phyloP scores from a whole-genome alignment of 2,888 invertebrate genomes.

The Tortrix viridana region DNA sequence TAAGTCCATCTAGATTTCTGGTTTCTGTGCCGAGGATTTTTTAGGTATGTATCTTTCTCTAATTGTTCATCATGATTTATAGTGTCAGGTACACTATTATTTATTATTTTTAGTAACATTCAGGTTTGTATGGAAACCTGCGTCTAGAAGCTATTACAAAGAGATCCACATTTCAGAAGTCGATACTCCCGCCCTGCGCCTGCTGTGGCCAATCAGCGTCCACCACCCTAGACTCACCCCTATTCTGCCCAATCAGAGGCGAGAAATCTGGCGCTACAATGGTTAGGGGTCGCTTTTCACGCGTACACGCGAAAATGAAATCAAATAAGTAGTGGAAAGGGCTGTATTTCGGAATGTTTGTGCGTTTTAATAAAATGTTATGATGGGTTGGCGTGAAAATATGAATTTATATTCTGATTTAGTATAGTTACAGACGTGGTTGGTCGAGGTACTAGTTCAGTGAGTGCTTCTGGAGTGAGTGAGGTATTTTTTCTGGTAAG shows the following conservation, averaged over 20 bases:
- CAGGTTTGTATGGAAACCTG: constrained; percentile 11
- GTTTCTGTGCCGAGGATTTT: no score
- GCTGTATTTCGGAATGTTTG: constrained; percentile 41
- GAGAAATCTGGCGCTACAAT: constrained; percentile 67
- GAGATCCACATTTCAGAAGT: constrained; percentile 54
- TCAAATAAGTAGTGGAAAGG: neutral
- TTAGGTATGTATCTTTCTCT: neutral
- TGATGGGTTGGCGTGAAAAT: constrained; percentile 57
- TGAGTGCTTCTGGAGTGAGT: constrained; percentile 38
- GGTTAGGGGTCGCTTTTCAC: constrained; percentile 53
- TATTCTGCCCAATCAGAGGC: constrained; percentile 59
- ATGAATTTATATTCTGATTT: constrained; percentile 66
- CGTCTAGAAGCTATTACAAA: constrained; percentile 13
- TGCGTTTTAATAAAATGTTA: constrained; percentile 66
- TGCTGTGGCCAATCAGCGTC: constrained; percentile 67
- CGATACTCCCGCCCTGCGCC: constrained; percentile 69
- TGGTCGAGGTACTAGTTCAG: constrained; percentile 44
- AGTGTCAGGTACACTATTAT: neutral
- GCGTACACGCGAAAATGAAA: constrained; percentile 39
- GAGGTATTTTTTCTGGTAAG: constrained; percentile 42
- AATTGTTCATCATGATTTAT: neutral
- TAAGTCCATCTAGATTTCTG: no score
- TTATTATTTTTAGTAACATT: neutral
- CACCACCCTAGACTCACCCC: constrained; percentile 61
- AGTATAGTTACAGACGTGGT: constrained; percentile 58